These are phyloP conservation scores for Cantharis rustica DNA, from an alignment of 2,888 invertebrate species.

Conservation along the genomic window DNA sequence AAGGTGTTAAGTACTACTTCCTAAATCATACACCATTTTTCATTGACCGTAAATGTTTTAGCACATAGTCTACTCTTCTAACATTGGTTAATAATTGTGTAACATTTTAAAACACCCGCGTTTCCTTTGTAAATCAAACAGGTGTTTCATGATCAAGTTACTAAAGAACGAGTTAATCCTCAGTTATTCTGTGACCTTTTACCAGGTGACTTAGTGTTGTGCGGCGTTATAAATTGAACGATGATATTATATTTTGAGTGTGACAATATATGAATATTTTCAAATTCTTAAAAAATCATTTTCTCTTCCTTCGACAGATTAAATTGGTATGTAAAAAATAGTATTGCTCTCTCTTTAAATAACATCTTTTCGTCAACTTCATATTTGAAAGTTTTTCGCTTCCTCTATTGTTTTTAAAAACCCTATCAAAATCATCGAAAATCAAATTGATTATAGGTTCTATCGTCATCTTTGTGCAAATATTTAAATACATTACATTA, in stretches of 20 bases:
- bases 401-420: neutral
- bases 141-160: constrained; percentile 48
- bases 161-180: constrained; percentile 50
- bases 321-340: neutral
- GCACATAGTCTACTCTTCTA: neutral
- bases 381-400: neutral
- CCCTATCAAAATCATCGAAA: neutral
- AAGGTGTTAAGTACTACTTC: neutral
- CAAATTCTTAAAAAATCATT: neutral
- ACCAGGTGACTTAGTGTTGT: constrained; percentile 31
- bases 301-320: neutral
- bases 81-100: neutral
- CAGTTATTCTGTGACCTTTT: constrained; percentile 53
- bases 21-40: neutral
- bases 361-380: neutral
- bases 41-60: neutral
- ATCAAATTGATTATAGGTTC: neutral
- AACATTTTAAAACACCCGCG: constrained; percentile 23
- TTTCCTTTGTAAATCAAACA: constrained; percentile 25
- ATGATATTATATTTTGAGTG: constrained; percentile 17
- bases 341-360: neutral
- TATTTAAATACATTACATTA: constrained; percentile 25
- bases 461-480: constrained; percentile 17
- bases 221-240: constrained; percentile 13
- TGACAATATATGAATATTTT: constrained; percentile 8